phyloP scores from a whole-genome alignment of 1,140 invertebrate species.

The Ptiloglossa arizonensis region DNA sequence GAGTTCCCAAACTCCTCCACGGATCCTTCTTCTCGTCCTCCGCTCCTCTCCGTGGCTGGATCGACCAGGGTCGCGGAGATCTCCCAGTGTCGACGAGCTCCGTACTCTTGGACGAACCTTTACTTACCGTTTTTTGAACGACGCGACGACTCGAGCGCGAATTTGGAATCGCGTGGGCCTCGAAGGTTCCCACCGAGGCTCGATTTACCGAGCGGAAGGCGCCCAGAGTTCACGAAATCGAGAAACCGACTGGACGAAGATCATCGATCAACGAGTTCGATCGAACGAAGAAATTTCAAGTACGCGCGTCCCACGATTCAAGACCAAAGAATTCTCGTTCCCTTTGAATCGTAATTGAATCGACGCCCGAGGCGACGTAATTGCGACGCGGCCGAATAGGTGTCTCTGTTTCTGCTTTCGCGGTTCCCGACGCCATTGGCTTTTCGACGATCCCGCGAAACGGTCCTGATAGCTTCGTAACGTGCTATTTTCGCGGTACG shows the following conservation, averaged over 20 bases:
- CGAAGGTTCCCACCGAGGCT: no score
- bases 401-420: slow-evolving; percentile 7
- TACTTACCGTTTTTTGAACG: no score
- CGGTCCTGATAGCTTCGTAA: not conserved
- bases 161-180: no score
- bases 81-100: no score
- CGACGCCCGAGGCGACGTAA: slow-evolving; percentile 53
- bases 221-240: not conserved
- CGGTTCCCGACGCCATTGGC: not conserved
- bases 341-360: slow-evolving; percentile 57
- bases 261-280: not conserved
- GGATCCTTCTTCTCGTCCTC: no score
- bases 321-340: not conserved
- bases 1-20: not conserved
- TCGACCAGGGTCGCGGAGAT: no score
- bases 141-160: no score
- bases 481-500: no score
- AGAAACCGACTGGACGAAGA: not conserved
- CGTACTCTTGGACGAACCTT: not conserved
- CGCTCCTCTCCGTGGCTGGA: not conserved
- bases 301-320: not conserved
- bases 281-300: not conserved
- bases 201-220: no score
- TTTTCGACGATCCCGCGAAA: slow-evolving; percentile 41
- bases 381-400: slow-evolving; percentile 36